Base-by-base conservation (phyloP, 2,113 vertebrate species). In the Daphoenositta chrysoptera region DNA sequence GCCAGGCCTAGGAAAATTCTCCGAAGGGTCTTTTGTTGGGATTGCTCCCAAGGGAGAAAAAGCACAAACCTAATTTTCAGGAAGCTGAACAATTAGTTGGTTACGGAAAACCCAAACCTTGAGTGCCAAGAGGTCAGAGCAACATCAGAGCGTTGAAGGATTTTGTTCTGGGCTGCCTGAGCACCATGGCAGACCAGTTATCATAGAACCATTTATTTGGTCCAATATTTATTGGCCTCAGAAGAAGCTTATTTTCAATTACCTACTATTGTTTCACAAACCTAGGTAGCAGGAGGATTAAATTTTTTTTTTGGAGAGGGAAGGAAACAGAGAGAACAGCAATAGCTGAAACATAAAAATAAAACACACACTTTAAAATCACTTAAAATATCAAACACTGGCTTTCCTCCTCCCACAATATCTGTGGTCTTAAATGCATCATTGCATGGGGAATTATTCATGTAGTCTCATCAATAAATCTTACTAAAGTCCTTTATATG, bases 401-500 rank as follows among this genome's bases (percentile, higher is more conserved):
- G 8, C 71, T 73, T 75, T 77, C 54, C 28, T 87, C 61, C 76
- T 94, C 70, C 83, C 27, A 54, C 47, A 33, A 7, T 73, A 83
- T 92, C 93, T 92, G n/a, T 47, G 48, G 69, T 89, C 37, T 82
- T 72, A 96, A 92, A 89, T 56, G 80, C 51, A 92, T 89, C 76
- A 82, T 24, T 90, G 72, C 72, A 87, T 87, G 57, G 61, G 50
- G 80, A 94, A 95, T 96, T 89, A 96, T 96, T 95, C 37, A 95
- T 96, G 83, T 72, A 72, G 50, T 79, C 73, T 82, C 90, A 94
- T 93, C 65, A 93, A 89, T 93, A 97, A 96, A 93, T 95, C 92
- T 93, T 89, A 70, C 51, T 95, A 64, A 81, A 87, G 71, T 87
- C 61, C 50, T 94, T 95, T 83, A 50, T 83, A 66, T 35, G 90